Evolutionary conservation across 2,797 vertebrate species (phyloP), one percentile per base, ranked within the genome.

Genomic region (Mormyrus hasselquistii): DNA sequence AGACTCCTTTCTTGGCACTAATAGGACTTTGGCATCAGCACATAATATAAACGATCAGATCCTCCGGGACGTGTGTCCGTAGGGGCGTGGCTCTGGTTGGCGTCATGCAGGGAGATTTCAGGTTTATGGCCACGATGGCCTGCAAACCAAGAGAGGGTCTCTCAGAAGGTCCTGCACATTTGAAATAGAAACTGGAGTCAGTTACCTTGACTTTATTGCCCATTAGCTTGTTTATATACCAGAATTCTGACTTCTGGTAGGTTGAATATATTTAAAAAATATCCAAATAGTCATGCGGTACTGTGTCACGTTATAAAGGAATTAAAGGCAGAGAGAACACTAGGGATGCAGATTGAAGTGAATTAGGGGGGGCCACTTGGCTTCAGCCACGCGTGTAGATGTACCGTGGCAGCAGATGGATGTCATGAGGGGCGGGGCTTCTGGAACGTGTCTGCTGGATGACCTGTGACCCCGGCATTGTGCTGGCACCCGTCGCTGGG

Each of bases 401-500:
- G 14, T 6, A 16, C 16, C 57, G 10, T 14, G 29, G 44, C 90
- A 90, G 87, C 89, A 87, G 85, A 52, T 19, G 22, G 53, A 55
- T 34, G 50, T 57, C 79, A 62, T 22, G 73, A 50, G 5, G 86
- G 49, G 88, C 87, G 50, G 87, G 87, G 49, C 83, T 89, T 89
- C 88, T 88, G 86, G 88, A 91, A 90, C 53, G 88, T 89, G 90
- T 52, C 49, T 8, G 69, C 6, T 76, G 86, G 79, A 7, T 86
- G 59, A 59, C 55, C 87, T 52, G 38, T 87, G 88, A 85, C 88
- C 73, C 86, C 76, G 29, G 59, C 88, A 84, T 55, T 88, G 9
- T 89, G 87, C 89, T 89, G 88, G 86, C 90, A 90, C 90, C 76
- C 89, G 91, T 90, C 90, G 59, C 76, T 53, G 89, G 79, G 88